A percentile compares a stretch with the other conserved stretches of the same genome.
These are phyloP conservation scores for Zosterops borbonicus DNA, from an alignment of 2,113 vertebrate genomes.

Conservation along the genomic window DNA sequence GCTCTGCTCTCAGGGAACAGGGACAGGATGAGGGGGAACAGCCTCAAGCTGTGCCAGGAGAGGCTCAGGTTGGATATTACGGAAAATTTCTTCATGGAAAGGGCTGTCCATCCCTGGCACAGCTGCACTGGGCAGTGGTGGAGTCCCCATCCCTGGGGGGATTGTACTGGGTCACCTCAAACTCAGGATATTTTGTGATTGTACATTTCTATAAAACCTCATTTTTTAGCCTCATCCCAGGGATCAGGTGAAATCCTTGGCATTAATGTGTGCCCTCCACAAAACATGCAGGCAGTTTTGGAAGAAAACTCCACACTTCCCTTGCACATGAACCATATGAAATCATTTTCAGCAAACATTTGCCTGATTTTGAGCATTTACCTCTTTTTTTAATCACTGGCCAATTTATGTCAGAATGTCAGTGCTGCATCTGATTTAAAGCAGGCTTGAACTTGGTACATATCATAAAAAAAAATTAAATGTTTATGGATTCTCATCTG, in stretches of 20 bases:
- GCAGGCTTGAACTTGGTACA: background rate
- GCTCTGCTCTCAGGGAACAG: background rate
- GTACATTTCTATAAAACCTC: background rate
- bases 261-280: background rate
- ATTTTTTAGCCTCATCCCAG: background rate
- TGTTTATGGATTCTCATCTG: background rate
- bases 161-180: background rate
- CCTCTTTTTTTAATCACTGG: background rate
- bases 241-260: background rate
- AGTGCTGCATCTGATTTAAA: background rate
- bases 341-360: background rate
- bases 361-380: background rate
- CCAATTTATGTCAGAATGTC: background rate
- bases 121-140: background rate
- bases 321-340: accelerated
- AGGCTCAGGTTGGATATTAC: background rate
- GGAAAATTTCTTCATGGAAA: background rate
- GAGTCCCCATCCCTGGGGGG: background rate
- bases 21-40: background rate
- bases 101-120: background rate
- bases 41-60: background rate
- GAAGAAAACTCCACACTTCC: background rate
- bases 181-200: background rate
- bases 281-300: background rate
- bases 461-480: background rate